Base-by-base conservation (phyloP, 2,797 vertebrate genomes). In the Naso thynnoides region DNA sequence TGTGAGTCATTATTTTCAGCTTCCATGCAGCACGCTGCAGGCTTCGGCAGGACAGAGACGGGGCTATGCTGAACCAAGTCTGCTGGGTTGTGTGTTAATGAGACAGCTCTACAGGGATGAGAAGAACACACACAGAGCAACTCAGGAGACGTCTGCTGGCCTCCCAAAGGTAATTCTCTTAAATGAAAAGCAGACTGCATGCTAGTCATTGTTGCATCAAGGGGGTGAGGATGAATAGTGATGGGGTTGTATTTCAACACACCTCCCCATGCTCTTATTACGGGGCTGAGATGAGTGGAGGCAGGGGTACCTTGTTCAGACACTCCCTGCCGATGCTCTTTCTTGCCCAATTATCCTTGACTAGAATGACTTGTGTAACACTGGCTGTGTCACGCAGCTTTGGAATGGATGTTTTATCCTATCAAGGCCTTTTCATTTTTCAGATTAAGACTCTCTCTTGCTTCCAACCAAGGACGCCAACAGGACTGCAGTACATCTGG, bases 171-270 rank as follows among this genome's bases (percentile, higher is more conserved):
- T 93, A 91, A 92, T 92, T 92, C 90, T 75, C 78, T 85, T 90
- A 94, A 95, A 94, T 93, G 87, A 93, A 94, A 94, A 94, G 92
- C 94, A 95, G 93, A 92, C 89, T 59, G 73, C 81, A 72, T 69
- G 73, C 85, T 75, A 91, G 91, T 88, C 90, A 87, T 87, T 90
- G 86, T 87, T 92, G 85, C 82, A 77, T 86, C 72, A 70, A 87
- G 83, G 84, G 85, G 89, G 80, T 60, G 75, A 91, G 86, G 82
- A 90, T 86, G 85, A 90, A 88, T 89, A 79, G 88, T 87, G 88
- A 89, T 62, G 74, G 89, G 90, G 79, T 92, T 86, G 86, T 88
- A 71, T 92, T 92, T 92, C 89, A 89, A 7, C 86, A 76, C 84
- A 84, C 78, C 88, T 92, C 90, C 83, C 79, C 64, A 5, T 69